Evolutionary conservation across 2,113 vertebrate genomes (phyloP).

Genomic region (Triplophysa tibetana): DNA sequence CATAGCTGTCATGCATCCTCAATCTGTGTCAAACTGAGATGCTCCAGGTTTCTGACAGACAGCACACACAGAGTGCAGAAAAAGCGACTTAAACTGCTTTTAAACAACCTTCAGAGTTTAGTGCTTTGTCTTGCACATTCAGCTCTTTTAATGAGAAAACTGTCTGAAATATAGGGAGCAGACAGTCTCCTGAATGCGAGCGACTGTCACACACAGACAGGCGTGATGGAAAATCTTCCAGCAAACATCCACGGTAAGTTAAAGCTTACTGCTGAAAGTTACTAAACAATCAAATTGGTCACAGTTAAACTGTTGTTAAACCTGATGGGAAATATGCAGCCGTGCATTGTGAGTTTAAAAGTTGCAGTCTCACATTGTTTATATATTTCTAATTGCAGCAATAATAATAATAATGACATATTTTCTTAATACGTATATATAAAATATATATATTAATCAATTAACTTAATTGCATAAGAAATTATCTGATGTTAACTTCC

Average conservation of each 20-base stretch:
- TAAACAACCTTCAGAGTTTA: slow-evolving; percentile 32
- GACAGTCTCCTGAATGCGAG: slow-evolving; percentile 17
- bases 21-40: slow-evolving; percentile 35
- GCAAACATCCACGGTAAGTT: background rate
- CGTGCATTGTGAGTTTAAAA: slow-evolving; percentile 11
- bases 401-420: no score
- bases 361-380: background rate
- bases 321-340: slow-evolving; percentile 1
- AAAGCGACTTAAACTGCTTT: slow-evolving; percentile 35
- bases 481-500: no score
- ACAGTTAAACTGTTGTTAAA: slow-evolving; percentile 10
- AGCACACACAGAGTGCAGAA: slow-evolving; percentile 20
- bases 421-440: no score
- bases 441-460: no score
- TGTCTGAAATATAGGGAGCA: slow-evolving; percentile 23
- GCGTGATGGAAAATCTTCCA: slow-evolving; percentile 24
- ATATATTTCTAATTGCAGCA: no score
- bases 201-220: slow-evolving; percentile 19
- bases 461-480: no score
- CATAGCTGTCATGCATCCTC: slow-evolving; percentile 26
- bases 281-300: slow-evolving; percentile 1
- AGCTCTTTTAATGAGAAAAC: slow-evolving; percentile 33
- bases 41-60: slow-evolving; percentile 34
- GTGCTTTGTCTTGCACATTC: slow-evolving; percentile 21
- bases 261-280: slow-evolving; percentile 10